A percentile compares a stretch with the other conserved stretches of the same genome.
Conservation (phyloP, 2,888 invertebrate genomes). For the Drosophila birchii region DNA sequence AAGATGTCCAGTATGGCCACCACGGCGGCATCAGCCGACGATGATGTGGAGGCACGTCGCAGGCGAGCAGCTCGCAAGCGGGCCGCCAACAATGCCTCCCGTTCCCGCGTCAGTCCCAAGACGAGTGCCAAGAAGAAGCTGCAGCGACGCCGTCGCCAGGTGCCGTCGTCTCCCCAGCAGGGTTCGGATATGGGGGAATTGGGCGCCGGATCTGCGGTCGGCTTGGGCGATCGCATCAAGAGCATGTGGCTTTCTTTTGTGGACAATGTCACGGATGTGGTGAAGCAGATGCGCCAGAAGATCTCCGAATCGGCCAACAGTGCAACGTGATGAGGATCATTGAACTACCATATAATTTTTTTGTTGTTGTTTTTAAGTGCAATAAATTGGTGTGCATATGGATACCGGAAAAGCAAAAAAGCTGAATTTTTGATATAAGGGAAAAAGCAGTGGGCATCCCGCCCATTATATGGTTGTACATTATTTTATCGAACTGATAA, state of each 20-base stretch:
- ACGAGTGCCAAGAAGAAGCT: constrained; percentile 49
- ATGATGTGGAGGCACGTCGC: constrained; percentile 63
- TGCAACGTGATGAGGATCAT: constrained; percentile 7
- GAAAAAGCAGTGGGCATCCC: neutral
- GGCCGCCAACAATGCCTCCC: constrained; percentile 50
- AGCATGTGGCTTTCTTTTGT: constrained; percentile 57
- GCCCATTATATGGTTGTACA: too few species aligned
- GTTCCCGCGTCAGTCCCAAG: constrained; percentile 46
- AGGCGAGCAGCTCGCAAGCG: constrained; percentile 52
- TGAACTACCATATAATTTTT: constrained; percentile 3
- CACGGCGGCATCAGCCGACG: constrained; percentile 32
- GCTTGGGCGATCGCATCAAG: constrained; percentile 58
- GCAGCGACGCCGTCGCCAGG: constrained; percentile 51
- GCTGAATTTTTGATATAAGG: neutral
- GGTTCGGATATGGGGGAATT: neutral
- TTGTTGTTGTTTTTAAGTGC: constrained; percentile 21
- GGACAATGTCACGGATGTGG: constrained; percentile 53
- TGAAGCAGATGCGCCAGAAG: constrained; percentile 58
- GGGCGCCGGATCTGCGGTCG: neutral
- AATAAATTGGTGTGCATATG: constrained; percentile 12
- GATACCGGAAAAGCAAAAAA: neutral
- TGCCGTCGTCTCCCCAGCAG: neutral
- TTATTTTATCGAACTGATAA: too few species aligned
- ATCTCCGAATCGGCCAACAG: constrained; percentile 35
- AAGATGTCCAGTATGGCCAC: constrained; percentile 35